These are phyloP conservation scores for Rhopilema esculentum DNA, from an alignment of 30 jellyfish, hydroid and myxozoan genomes.

Conservation along the genomic window DNA sequence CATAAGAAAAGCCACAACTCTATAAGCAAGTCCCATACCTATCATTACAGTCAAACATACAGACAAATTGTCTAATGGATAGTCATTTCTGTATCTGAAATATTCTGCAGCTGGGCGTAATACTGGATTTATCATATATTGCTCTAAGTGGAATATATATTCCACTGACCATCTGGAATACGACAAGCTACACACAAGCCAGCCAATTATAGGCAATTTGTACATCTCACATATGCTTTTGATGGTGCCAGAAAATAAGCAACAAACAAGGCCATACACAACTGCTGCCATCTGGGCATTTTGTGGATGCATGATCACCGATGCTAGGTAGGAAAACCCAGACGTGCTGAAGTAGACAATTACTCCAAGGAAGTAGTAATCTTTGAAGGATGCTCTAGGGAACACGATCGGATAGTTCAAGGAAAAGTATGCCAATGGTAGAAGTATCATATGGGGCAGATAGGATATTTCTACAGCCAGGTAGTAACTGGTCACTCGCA, in stretches of 20 bases:
- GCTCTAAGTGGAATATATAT: constrained; percentile 1
- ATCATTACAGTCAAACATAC: neutral
- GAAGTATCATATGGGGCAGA: neutral
- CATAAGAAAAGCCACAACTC: neutral
- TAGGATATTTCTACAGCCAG: constrained; percentile 17
- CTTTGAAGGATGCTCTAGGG: constrained; percentile 22
- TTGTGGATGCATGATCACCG: neutral
- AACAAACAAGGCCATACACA: neutral
- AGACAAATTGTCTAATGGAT: neutral
- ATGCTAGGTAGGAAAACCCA: constrained; percentile 1
- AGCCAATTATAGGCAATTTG: neutral
- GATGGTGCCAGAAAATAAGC: constrained; percentile 3
- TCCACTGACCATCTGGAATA: constrained; percentile 11
- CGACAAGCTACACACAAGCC: neutral
- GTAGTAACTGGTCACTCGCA: constrained; percentile 11
- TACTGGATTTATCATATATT: neutral
- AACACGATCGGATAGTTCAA: constrained; percentile 10
- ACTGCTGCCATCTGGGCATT: constrained; percentile 24
- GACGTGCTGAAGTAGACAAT: neutral
- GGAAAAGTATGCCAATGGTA: constrained; percentile 7
- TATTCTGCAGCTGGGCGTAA: neutral
- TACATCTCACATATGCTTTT: constrained; percentile 5
- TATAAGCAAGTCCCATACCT: neutral
- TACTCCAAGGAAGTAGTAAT: neutral
- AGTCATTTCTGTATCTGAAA: neutral